These are phyloP conservation scores for Harpalus rubripes DNA, from an alignment of 2,888 invertebrate genomes.

Conservation along the genomic window DNA sequence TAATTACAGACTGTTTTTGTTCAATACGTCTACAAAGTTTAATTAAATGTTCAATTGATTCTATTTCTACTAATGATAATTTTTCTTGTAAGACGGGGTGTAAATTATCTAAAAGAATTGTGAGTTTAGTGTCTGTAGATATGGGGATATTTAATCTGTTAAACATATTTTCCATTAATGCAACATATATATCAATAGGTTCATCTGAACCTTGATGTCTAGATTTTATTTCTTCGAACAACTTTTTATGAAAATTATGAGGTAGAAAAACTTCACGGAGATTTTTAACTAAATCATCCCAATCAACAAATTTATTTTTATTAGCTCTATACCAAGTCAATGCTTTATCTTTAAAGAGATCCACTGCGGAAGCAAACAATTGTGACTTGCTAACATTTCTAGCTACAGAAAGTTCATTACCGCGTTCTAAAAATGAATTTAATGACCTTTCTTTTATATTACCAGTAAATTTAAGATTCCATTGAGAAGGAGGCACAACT, in stretches of 20 bases:
- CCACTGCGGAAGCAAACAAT: neutral
- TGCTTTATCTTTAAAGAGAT: neutral
- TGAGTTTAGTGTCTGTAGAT: neutral
- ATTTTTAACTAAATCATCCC: neutral
- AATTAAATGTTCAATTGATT: neutral
- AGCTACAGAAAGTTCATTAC: neutral
- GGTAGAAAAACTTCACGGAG: neutral
- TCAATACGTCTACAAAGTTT: no score
- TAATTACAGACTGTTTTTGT: no score
- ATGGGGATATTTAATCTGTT: neutral
- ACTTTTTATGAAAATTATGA: neutral
- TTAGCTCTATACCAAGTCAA: neutral
- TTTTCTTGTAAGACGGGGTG: neutral
- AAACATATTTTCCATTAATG: neutral
- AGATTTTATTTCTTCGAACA: neutral
- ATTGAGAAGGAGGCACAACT: neutral
- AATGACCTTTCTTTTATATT: no score
- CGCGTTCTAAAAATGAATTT: no score
- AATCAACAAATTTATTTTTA: neutral
- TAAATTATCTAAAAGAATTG: neutral
- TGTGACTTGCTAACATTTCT: neutral
- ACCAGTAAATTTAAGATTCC: neutral
- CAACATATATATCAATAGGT: neutral
- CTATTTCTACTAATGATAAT: neutral
- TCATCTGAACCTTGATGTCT: neutral